Percentiles rank a stretch among this genome's conserved stretches.
Evolutionary conservation across 23 tunicate genomes (phyloP).

Genomic region (Ascidia mentula): DNA sequence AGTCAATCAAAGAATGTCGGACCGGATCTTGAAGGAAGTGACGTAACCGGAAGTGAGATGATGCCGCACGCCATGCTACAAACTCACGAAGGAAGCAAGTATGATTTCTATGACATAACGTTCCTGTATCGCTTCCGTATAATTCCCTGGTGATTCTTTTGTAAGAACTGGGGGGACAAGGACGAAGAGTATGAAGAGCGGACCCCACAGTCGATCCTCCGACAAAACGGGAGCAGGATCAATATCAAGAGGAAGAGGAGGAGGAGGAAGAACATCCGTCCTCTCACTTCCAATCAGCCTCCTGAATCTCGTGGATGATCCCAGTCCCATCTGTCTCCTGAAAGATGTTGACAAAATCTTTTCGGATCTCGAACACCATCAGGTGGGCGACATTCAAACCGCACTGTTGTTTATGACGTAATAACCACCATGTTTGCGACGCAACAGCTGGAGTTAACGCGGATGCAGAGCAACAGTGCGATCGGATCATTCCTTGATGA

Average conservation of each 20-base stretch:
- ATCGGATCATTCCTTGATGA: constrained; percentile 95
- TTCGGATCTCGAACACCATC: constrained; percentile 86
- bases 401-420: neutral
- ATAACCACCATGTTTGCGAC: neutral
- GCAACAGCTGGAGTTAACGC: constrained; percentile 69
- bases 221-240: constrained; percentile 96
- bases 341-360: constrained; percentile 76
- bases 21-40: constrained; percentile 86
- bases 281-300: constrained; percentile 90
- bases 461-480: constrained; percentile 87
- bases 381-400: constrained; percentile 30
- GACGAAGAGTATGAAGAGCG: constrained; percentile 94
- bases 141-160: too few species aligned
- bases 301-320: constrained; percentile 86
- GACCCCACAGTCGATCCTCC: constrained; percentile 71
- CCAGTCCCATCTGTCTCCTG: constrained; percentile 89
- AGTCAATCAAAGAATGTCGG: constrained; percentile 68
- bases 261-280: constrained; percentile 90
- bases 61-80: constrained; percentile 92
- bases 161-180: constrained; percentile 83
- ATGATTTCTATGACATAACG: too few species aligned
- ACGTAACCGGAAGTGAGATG: constrained; percentile 89
- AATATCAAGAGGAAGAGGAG: constrained; percentile 86
- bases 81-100: constrained; percentile 66
- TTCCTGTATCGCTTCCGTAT: too few species aligned